Conservation (phyloP, 2,113 vertebrate genomes). For the Gallinago jamesoni region DNA sequence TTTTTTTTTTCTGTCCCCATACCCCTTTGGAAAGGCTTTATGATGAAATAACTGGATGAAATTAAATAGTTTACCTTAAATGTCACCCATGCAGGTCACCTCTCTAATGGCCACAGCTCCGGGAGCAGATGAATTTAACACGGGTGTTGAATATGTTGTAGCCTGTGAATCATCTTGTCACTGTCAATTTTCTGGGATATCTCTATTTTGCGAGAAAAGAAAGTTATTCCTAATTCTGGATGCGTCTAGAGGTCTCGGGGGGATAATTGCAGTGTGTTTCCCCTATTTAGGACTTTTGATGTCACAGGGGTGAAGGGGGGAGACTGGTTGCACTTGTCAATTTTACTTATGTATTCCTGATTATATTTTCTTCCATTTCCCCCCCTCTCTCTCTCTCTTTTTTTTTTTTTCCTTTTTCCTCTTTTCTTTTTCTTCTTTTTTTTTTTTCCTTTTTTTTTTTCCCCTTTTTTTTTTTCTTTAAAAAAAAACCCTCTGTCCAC, state of each 20-base stretch:
- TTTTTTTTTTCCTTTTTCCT: background rate
- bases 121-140: slow-evolving; percentile 94
- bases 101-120: slow-evolving; percentile 88
- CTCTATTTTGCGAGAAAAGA: slow-evolving; percentile 92
- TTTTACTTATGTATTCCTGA: slow-evolving; percentile 79
- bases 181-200: slow-evolving; percentile 98
- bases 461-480: background rate
- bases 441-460: background rate
- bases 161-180: slow-evolving; percentile 96
- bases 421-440: background rate
- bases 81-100: slow-evolving; percentile 89
- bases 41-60: slow-evolving; percentile 84
- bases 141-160: slow-evolving; percentile 93
- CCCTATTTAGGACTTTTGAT: slow-evolving; percentile 79
- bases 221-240: slow-evolving; percentile 84
- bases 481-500: slow-evolving; percentile 37
- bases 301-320: slow-evolving; percentile 72
- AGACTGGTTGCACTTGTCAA: slow-evolving; percentile 81
- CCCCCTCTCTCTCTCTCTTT: background rate
- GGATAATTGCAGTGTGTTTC: slow-evolving; percentile 80
- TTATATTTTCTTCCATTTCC: slow-evolving; percentile 69
- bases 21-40: slow-evolving; percentile 65
- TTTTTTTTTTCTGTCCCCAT: slow-evolving; percentile 9
- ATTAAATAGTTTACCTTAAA: slow-evolving; percentile 95
- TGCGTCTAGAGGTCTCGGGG: slow-evolving; percentile 78